A percentile compares a stretch with the other conserved stretches of the same genome.
Evolutionary conservation across 2,797 vertebrate species (phyloP).

Genomic region (Xenops minutus): DNA sequence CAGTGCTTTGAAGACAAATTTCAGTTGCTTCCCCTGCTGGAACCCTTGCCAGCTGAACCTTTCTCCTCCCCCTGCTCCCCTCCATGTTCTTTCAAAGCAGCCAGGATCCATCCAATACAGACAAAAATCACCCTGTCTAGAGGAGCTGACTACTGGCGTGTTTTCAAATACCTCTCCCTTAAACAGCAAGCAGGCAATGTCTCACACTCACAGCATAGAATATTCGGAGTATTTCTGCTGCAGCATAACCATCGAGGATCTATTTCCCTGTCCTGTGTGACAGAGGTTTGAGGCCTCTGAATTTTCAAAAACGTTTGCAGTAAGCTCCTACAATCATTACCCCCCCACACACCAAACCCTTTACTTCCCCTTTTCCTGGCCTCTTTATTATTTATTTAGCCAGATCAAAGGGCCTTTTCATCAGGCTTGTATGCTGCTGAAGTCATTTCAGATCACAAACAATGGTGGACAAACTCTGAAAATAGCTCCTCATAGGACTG

Average conservation of each 20-base stretch:
- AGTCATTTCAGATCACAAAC: conserved; percentile 77
- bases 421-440: conserved; percentile 74
- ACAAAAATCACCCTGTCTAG: conserved; percentile 68
- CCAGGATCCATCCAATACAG: conserved; percentile 61
- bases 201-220: background rate
- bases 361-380: conserved; percentile 65
- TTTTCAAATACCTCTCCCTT: conserved; percentile 66
- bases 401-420: conserved; percentile 78
- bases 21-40: conserved; percentile 61
- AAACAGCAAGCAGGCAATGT: conserved; percentile 31
- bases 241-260: background rate
- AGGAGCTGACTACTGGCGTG: conserved; percentile 51
- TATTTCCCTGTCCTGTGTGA: background rate
- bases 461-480: conserved; percentile 75
- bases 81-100: conserved; percentile 51
- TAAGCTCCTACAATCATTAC: conserved; percentile 9
- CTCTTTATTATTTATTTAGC: conserved; percentile 76
- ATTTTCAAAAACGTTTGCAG: conserved; percentile 33
- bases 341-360: conserved; percentile 21
- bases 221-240: conserved; percentile 22
- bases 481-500: conserved; percentile 68
- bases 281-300: conserved; percentile 7
- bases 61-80: conserved; percentile 23
- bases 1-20: conserved; percentile 63
- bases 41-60: conserved; percentile 66